A percentile compares a stretch with the other conserved stretches of the same genome.
Evolutionary conservation across 2,888 invertebrate species (phyloP).

Genomic region (Caenorhabditis sp.): DNA sequence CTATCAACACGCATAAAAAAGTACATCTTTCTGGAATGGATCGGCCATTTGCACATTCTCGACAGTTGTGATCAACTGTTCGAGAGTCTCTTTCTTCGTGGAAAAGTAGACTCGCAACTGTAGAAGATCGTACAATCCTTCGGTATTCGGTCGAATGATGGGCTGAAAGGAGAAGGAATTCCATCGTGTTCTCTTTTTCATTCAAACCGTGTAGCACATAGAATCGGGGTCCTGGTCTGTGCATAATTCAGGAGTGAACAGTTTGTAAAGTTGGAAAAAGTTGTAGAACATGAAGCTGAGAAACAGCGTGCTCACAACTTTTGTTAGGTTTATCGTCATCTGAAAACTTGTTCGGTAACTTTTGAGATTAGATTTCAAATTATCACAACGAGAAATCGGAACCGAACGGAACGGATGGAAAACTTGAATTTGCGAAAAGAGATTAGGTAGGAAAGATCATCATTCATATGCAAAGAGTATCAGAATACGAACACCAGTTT

Average conservation of each 20-base stretch:
- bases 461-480: conserved; percentile 23
- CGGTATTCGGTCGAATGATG: conserved; percentile 40
- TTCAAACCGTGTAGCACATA: conserved; percentile 15
- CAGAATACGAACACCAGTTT: conserved; percentile 7
- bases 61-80: conserved; percentile 41
- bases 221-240: conserved; percentile 14
- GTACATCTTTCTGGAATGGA: conserved; percentile 32
- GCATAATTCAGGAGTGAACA: conserved; percentile 79
- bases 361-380: not conserved
- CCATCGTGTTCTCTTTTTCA: not conserved
- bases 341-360: conserved; percentile 7
- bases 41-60: conserved; percentile 58
- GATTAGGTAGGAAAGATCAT: not conserved
- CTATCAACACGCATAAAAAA: not conserved
- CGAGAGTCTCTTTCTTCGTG: conserved; percentile 44
- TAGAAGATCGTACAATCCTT: conserved; percentile 65
- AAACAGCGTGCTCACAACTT: conserved; percentile 79
- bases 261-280: conserved; percentile 80
- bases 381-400: not conserved
- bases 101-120: conserved; percentile 70
- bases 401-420: not conserved
- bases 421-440: not conserved
- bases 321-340: conserved; percentile 63
- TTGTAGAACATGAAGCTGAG: conserved; percentile 81
- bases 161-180: conserved; percentile 60